Evolutionary conservation across 2,113 vertebrate species (phyloP), one percentile per base, ranked within the genome.

Genomic region (Oreochromis spilurus): DNA sequence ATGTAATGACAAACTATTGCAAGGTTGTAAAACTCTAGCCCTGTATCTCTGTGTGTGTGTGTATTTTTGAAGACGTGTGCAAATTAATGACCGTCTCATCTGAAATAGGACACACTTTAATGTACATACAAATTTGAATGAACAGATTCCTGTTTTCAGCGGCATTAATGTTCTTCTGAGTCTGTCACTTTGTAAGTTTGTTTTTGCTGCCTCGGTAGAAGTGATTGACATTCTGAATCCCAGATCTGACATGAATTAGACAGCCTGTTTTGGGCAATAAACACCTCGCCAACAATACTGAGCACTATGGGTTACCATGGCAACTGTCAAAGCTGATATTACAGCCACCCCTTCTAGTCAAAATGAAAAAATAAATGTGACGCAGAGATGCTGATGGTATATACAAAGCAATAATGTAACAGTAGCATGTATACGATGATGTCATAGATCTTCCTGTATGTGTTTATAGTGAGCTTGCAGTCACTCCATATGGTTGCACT

Each of bases 241-340:
- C 38, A 70, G 60, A 82, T 87, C 79, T 87, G 81, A 92, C 83
- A 85, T 84, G 82, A 87, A 84, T 92, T 58, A 86, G 62, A 88
- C 62, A 50, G 65, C 70, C 85, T 36, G 79, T 84, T 85, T 10
- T 53, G 84, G 77, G 82, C 84, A 85, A 88, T 90, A 84, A 87
- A 83, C 86, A 84, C 81, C 77, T 85, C 75, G 53, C 90, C 87
- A 83, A 62, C 89, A 90, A 84, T 24, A 77, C 34, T 43, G 85
- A 90, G 88, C 77, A 92, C 89, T 82, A 79, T 50, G 4, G 72
- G 94, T 94, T 94, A 45, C 94, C 91, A 93, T 94, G 86, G 89
- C 31, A 48, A 95, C 93, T 82, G 88, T 89, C 86, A 92, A 82
- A 79, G 45, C n/a, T 62, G 31, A 82, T 50, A 82, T 55, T 78